Evolutionary conservation across 2,888 invertebrate species (phyloP).

Genomic region (Tridacna gigas): DNA sequence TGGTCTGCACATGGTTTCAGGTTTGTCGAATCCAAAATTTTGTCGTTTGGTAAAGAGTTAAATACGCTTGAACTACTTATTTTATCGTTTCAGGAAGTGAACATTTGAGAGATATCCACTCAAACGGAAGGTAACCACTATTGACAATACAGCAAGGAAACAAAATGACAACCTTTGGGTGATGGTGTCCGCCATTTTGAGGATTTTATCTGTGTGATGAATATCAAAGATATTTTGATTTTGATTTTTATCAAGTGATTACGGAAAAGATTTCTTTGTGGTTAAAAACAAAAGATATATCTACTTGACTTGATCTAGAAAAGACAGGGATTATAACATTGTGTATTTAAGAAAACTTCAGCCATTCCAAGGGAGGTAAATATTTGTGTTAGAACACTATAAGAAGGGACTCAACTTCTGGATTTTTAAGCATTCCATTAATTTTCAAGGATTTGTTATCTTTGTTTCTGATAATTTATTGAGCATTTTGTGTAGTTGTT

Average conservation of each 20-base stretch:
- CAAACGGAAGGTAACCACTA: not conserved
- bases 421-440: not conserved
- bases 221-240: not conserved
- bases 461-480: not conserved
- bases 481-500: not conserved
- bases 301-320: not conserved
- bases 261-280: not conserved
- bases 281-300: not conserved
- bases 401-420: slow-evolving; percentile 9
- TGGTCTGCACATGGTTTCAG: not conserved
- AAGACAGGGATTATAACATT: not conserved
- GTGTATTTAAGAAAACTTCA: not conserved
- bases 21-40: not conserved
- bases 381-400: not conserved
- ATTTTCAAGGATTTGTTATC: not conserved
- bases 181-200: too few relatives aligned
- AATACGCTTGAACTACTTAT: not conserved
- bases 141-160: not conserved
- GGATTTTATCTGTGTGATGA: not conserved
- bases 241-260: not conserved
- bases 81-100: slow-evolving; percentile 9
- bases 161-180: not conserved
- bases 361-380: slow-evolving; percentile 23
- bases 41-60: not conserved
- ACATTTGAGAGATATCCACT: not conserved